Evolutionary conservation across 1,140 invertebrate species (phyloP).

Genomic region (Nomia melanderi): DNA sequence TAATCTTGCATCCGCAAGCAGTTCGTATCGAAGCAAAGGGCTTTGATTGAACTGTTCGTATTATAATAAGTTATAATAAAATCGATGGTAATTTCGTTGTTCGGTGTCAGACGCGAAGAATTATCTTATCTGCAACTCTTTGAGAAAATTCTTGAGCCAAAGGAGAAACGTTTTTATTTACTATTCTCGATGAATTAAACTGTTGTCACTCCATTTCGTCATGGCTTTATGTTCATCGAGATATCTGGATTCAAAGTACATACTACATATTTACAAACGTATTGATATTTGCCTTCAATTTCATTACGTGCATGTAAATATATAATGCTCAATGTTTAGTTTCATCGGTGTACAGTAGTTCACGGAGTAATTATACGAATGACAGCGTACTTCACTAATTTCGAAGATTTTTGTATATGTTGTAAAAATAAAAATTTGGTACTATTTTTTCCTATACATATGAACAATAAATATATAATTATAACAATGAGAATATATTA

Average conservation of each 20-base stretch:
- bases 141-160: background rate
- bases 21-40: background rate
- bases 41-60: background rate
- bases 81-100: slow-evolving; percentile 44
- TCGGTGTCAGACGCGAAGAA: background rate
- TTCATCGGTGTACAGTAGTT: background rate
- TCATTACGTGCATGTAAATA: background rate
- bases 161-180: background rate
- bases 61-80: slow-evolving; percentile 4
- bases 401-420: too few relatives aligned
- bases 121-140: background rate
- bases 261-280: background rate
- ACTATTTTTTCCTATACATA: too few relatives aligned
- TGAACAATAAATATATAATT: too few relatives aligned
- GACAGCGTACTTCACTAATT: too few relatives aligned
- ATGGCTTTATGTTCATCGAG: background rate
- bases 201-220: slow-evolving; percentile 33
- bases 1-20: background rate
- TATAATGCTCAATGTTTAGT: background rate
- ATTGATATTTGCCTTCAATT: background rate
- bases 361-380: background rate
- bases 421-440: too few relatives aligned
- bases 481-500: too few relatives aligned
- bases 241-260: slow-evolving; percentile 9
- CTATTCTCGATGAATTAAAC: background rate